Base-by-base conservation (phyloP, 2,888 invertebrate genomes). In the Agrochola lota region DNA sequence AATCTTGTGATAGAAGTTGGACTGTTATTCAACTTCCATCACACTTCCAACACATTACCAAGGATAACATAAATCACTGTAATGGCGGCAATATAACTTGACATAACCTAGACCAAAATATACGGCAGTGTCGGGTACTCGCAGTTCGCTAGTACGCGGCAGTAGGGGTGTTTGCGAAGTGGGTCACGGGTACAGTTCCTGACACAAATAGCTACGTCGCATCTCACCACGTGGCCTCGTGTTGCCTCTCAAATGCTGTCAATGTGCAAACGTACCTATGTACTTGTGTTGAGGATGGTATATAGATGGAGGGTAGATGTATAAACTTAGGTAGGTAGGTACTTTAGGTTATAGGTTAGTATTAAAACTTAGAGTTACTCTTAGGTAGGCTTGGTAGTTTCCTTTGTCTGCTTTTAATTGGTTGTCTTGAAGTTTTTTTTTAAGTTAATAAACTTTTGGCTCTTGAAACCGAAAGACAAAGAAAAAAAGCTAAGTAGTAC, bases 181-280 rank as follows among this genome's bases (percentile, higher is more conserved):
- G 91, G 96, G 96, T 96, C 96, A 96, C 95, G 95, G 96, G 95
- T 96, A 94, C 95, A 94, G 93, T 94, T 95, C 95, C 96, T 95
- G 96, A 96, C 96, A 95, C 96, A 94, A 95, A 96, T 96, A 95
- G 94, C 94, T 92, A 88, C 92, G 94, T 92, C 93, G 94, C 94
- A 93, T 94, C 94, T 93, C 91, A 90, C 93, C 95, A 94, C 95
- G 95, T 95, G 95, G 93, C 94, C 92, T 93, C 92, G 91, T 80
- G 88, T 85, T 88, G 88, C 88, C 90, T 91, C 90, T 91, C 91
- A 90, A 91, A 92, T 89, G 90, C 87, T 89, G 90, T 89, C 89
- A 88, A 90, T 91, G 87, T 88, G 85, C 76, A 74, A 76, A 67
- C 76, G 40, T 84, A 82, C 69, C 71, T 84, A 79, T 11, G 26